These are phyloP conservation scores for Plestiodon gilberti DNA, from an alignment of 2,113 vertebrate genomes.

Conservation along the genomic window DNA sequence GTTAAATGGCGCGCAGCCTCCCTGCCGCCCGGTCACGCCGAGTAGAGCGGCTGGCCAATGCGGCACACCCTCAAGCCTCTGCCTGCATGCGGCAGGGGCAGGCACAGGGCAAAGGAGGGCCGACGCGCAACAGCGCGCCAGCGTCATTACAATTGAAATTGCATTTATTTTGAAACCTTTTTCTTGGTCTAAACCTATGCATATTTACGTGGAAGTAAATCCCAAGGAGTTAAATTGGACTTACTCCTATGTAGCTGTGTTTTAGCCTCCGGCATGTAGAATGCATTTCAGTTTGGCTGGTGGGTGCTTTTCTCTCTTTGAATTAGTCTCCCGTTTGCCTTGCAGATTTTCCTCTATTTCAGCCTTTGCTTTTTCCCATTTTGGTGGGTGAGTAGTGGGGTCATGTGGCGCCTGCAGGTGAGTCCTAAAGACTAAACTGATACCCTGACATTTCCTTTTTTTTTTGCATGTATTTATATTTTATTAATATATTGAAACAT, in stretches of 20 bases:
- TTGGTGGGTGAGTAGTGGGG: conserved; percentile 90
- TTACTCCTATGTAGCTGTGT: neutral
- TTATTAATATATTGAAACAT: too few species aligned
- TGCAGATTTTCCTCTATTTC: conserved; percentile 97
- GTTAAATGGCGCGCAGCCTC: too few species aligned
- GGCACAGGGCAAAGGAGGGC: too few species aligned
- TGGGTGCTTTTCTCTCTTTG: conserved; percentile 45
- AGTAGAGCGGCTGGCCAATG: too few species aligned
- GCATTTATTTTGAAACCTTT: neutral
- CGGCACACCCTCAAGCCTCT: too few species aligned
- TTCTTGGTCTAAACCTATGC: neutral
- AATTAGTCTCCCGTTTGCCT: conserved; percentile 87
- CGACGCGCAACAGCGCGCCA: neutral
- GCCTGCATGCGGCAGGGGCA: too few species aligned
- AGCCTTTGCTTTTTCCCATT: conserved; percentile 93
- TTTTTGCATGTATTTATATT: too few species aligned
- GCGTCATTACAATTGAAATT: neutral
- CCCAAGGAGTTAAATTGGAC: neutral
- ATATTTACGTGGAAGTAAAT: neutral
- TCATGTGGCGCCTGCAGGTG: conserved; percentile 91
- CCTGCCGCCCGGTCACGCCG: too few species aligned
- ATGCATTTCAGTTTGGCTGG: neutral
- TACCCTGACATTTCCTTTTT: too few species aligned
- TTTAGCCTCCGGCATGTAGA: neutral
- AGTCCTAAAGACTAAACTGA: conserved; percentile 25